Base-by-base conservation (phyloP, 2,888 invertebrate genomes). In the Sarcophaga caerulescens region DNA sequence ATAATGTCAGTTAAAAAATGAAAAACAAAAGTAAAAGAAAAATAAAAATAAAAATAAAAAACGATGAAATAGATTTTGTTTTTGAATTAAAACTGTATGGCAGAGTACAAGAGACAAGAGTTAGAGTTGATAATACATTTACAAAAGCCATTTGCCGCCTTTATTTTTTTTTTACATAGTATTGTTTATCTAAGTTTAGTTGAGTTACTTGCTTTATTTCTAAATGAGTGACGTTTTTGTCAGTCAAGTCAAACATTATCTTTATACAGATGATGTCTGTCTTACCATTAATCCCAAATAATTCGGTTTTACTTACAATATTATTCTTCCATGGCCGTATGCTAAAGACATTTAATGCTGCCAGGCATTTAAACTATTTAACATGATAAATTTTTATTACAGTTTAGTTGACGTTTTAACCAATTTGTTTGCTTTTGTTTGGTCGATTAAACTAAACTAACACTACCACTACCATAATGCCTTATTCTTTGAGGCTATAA, bases 81-180 rank as follows among this genome's bases (percentile, higher is more conserved):
- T 52, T 52, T 75, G 81, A 78, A 84, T 86, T 84, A 84, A 84
- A 84, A 81, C 44, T 81, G 70, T 77, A 78, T 66, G 68, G 77
- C 84, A 86, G 70, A 81, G 81, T 78, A 74, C 75, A 81, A 84
- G 77, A 81, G 84, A 66, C 84, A 78, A 14, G 14, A 47, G 10
- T 47, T 47, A 0, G 14, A 14, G 14, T 47, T 84, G 84, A 80
- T 83, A 79, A 77, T 74, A 68, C 63, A 65, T 23, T 74, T 62
- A 62, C 65, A 74, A 81, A 84, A 83, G 86, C 70, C 81, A 86
- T 84, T 81, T 86, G 86, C 86, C 86, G 86, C 86, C 62, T 78
- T 69, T 35, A 35, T 35, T 35, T 35, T 71, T 52, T 1, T 52
- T 52, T 17, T 4, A 2, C 4, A 14, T 1, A 52, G 17, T 69